These are phyloP conservation scores for Aramus guarauna DNA, from an alignment of 2,113 vertebrate species.

Conservation along the genomic window DNA sequence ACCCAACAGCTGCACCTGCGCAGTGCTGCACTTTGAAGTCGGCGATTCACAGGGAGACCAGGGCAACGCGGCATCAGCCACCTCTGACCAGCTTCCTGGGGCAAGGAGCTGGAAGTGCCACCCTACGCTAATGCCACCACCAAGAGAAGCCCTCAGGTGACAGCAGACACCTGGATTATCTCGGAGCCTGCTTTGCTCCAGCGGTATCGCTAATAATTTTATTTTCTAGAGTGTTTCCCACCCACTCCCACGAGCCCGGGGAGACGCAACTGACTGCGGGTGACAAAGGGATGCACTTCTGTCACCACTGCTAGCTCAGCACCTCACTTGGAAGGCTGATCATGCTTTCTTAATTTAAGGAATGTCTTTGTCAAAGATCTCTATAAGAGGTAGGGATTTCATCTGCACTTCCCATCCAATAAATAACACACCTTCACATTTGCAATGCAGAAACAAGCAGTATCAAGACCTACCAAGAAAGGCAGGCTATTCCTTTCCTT, in stretches of 20 bases:
- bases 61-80: neutral
- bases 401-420: neutral
- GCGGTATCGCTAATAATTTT: neutral
- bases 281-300: neutral
- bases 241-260: neutral
- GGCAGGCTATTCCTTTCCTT: neutral
- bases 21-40: neutral
- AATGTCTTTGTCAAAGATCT: neutral
- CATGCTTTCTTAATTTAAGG: neutral
- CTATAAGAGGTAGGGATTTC: neutral
- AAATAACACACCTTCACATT: neutral
- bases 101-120: neutral
- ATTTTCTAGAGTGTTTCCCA: neutral
- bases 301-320: neutral
- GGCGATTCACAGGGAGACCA: neutral
- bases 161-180: neutral
- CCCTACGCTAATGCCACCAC: neutral
- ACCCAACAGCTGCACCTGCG: neutral
- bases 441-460: neutral
- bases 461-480: neutral
- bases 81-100: neutral
- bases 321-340: neutral
- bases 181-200: neutral
- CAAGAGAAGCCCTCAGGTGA: neutral
- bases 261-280: neutral